Base-by-base conservation (phyloP, 2,113 vertebrate species). In the Etheostoma spectabile region DNA sequence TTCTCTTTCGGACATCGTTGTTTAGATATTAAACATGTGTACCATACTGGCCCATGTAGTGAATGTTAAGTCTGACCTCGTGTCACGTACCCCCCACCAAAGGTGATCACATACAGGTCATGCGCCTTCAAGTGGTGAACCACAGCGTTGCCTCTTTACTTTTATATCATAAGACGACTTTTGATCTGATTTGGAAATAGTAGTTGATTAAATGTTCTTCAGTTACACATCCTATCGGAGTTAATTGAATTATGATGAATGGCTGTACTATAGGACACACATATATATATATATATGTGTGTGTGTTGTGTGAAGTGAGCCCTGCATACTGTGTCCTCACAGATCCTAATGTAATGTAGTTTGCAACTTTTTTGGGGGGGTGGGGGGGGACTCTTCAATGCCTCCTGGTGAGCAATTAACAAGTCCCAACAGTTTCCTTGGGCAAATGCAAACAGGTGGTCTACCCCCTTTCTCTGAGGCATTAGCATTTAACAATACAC, bases 401-500 rank as follows among this genome's bases (percentile, higher is more conserved):
- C 85, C 92, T 92, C 94, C 84, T 87, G 91, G 90, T 90, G 86
- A 93, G 93, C 94, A 96, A 96, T 98, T 97, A 96, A 95, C 95
- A 95, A 95, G 94, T 95, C 92, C 92, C 93, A 93, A 93, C 88
- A 85, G 92, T 92, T 94, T 93, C 72, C 67, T 68, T 82, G 73
- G 74, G 86, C 89, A 91, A 93, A 95, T 93, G 92, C 91, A 94
- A 92, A 95, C 93, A 93, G 92, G 93, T 93, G 93, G 90, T 87
- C 86, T 65, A 10, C 77, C 84, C 83, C 77, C 74, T 83, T 64
- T 77, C 84, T 86, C 55, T 30, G 53, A 63, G 52, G 24, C 79
- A 93, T 95, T 94, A 87, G 90, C 92, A 92, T 94, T 90, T 92
- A 89, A 93, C 89, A 93, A 92, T 91, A 65, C 91, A 88, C 79